Base-by-base conservation (phyloP, 2,888 invertebrate genomes). In the Tachina lurida region DNA sequence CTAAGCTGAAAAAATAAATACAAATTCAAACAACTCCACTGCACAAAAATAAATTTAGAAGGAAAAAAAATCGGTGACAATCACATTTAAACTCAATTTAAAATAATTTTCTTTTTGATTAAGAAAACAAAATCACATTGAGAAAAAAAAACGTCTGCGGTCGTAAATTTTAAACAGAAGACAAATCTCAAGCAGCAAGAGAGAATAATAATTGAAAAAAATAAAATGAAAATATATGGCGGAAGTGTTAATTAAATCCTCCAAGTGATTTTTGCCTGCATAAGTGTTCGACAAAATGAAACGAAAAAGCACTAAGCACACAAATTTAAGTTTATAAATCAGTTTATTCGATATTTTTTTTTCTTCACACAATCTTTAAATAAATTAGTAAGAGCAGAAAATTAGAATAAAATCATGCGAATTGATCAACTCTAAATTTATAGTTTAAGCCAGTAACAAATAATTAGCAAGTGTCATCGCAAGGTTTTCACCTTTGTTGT, bases 211-310 rank as follows among this genome's bases (percentile, higher is more conserved):
- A 84, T 79, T 71, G 63, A 79, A 75, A 78, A 73, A 31, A 65
- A 63, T 68, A 65, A 78, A 74, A 70, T 22, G 71, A 78, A 77
- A 60, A 49, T 17, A 82, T 71, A 78, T 78, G 78, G 74, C 82
- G 85, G 85, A 86, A 86, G 85, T 86, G 85, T 86, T 86, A 86
- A 86, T 86, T 86, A 86, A 86, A 82, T 86, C 78, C 70, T 82
- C 82, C 82, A 86, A 82, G 78, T 68, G 82, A 75, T 70, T 79
- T 86, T 78, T 75, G 85, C 82, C 78, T 79, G 71, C 68, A 79
- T 70, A 62, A 75, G 56, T 45, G 15, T 41, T 71, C 43, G 31
- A 56, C 52, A 73, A 45, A 54, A 77, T 39, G 12, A 62, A 73
- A 62, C n/a, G 8, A 58, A 67, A 17, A 43, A 45, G 39, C 9